A percentile compares a stretch with the other conserved stretches of the same genome.
Evolutionary conservation across 2,113 vertebrate genomes (phyloP).

Genomic region (Oreochromis tanganicae): DNA sequence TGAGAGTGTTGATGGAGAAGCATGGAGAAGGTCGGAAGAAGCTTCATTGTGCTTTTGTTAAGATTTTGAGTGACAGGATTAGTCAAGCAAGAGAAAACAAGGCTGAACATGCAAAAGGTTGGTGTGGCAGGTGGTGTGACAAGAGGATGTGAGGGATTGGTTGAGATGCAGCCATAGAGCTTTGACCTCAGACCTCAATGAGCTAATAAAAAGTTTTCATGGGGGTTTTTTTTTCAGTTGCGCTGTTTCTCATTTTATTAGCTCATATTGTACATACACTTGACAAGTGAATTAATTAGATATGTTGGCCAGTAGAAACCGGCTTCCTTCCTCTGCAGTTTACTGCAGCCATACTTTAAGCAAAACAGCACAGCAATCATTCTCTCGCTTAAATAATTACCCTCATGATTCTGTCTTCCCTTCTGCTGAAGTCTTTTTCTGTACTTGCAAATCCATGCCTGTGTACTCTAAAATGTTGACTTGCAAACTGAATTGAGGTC

Average conservation of each 20-base stretch:
- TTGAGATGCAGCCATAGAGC: not conserved
- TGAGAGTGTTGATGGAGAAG: not conserved
- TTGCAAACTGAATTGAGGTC: not conserved
- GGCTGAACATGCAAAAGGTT: no score
- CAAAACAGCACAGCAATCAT: not conserved
- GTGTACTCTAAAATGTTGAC: not conserved
- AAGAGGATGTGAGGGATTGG: no score
- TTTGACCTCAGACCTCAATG: not conserved
- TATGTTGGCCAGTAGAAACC: not conserved
- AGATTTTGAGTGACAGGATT: no score
- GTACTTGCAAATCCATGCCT: not conserved
- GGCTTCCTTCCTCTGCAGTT: not conserved
- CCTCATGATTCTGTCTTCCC: not conserved
- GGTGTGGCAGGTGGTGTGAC: no score
- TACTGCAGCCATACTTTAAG: not conserved
- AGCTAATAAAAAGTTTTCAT: not conserved
- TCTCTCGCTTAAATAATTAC: not conserved
- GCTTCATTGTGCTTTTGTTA: not conserved
- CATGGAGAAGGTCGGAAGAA: not conserved
- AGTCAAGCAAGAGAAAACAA: no score
- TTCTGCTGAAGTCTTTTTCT: not conserved
- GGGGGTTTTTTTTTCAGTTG: fast-evolving
- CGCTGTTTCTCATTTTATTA: not conserved
- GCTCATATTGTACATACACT: not conserved
- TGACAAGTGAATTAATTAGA: constrained; percentile 4